These are phyloP conservation scores for Grapholita molesta DNA, from an alignment of 1,140 invertebrate genomes.

Conservation along the genomic window DNA sequence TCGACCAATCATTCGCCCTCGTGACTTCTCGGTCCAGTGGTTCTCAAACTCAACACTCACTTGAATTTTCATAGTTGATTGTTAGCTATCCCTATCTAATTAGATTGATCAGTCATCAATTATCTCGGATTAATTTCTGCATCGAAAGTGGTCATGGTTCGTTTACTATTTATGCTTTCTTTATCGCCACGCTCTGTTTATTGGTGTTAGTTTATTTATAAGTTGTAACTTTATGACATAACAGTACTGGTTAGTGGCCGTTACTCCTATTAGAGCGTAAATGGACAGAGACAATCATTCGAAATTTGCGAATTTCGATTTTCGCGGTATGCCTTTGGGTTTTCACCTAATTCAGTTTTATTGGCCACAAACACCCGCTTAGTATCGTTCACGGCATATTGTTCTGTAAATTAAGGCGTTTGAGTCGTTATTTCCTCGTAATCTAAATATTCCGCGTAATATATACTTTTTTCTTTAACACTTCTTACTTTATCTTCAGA, in stretches of 20 bases:
- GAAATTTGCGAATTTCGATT: too few species aligned
- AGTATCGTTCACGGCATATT: not conserved
- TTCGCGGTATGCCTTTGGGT: too few species aligned
- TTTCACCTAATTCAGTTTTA: not conserved
- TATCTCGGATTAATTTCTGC: not conserved
- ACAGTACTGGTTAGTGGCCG: not conserved
- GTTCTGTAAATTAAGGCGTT: not conserved
- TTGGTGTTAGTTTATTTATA: not conserved
- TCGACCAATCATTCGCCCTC: not conserved
- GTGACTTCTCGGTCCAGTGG: not conserved
- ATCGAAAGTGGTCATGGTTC: not conserved
- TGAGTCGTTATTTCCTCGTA: not conserved
- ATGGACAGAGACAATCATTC: too few species aligned
- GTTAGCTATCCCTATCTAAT: not conserved
- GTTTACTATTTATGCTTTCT: not conserved
- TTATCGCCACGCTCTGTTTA: not conserved
- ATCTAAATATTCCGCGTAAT: not conserved
- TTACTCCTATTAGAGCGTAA: too few species aligned
- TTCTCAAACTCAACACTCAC: not conserved
- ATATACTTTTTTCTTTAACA: not conserved
- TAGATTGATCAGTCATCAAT: not conserved
- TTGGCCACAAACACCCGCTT: not conserved
- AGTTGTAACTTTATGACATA: not conserved
- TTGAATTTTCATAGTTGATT: conserved; percentile 2
- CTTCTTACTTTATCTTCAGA: not conserved